Conservation (phyloP, 2,888 invertebrate species). For the Ptychoptera albimana region DNA sequence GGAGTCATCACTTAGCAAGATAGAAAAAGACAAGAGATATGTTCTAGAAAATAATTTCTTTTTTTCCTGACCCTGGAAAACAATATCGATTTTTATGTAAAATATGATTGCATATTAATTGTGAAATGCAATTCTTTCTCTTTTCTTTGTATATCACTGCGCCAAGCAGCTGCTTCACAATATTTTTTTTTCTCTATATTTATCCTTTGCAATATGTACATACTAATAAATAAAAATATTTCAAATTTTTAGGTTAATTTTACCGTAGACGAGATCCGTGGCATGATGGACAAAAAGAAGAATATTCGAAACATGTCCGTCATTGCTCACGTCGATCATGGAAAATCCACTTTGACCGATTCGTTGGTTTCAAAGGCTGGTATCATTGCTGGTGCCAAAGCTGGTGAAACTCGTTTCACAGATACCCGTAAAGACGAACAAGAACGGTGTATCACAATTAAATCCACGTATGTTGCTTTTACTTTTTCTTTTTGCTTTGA, state of each 20-base stretch:
- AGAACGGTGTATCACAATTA: conserved; percentile 99
- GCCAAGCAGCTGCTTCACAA: background rate
- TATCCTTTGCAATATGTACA: background rate
- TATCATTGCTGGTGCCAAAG: conserved; percentile 97
- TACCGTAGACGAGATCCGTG: conserved; percentile 99
- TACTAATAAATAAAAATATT: background rate
- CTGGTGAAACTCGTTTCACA: conserved; percentile 98
- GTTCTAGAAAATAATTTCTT: no score
- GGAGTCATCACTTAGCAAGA: no score
- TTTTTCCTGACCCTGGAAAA: conserved; percentile 9
- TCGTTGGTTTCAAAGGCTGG: conserved; percentile 99
- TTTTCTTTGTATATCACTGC: conserved; percentile 2
- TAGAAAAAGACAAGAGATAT: no score
- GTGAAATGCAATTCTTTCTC: no score
- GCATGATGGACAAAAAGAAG: conserved; percentile 99
- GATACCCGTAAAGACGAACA: conserved; percentile 99
- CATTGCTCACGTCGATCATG: conserved; percentile 99
- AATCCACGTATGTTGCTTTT: conserved; percentile 76
- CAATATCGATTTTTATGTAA: conserved; percentile 12
- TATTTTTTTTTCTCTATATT: conserved; percentile 12
- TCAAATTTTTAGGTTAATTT: conserved; percentile 82
- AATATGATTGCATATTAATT: conserved; percentile 15
- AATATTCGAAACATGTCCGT: conserved; percentile 99
- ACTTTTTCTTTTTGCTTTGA: conserved; percentile 1
- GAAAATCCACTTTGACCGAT: conserved; percentile 98